Conservation (phyloP, 2,888 invertebrate genomes). For the Allacma fusca region DNA sequence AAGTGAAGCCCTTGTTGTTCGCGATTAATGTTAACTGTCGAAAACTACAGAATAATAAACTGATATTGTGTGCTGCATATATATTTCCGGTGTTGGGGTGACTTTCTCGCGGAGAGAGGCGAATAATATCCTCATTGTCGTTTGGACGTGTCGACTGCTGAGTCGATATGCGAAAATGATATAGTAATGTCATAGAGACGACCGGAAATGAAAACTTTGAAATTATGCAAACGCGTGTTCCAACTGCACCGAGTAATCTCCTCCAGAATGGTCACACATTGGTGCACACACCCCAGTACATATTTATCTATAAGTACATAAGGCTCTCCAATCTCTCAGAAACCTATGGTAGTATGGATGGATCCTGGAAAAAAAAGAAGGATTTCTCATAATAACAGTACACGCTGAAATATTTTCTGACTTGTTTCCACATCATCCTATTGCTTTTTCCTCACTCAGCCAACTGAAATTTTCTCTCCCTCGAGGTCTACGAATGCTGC, state of each 20-base stretch:
- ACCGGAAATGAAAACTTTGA: constrained; percentile 61
- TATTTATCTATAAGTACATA: too few relatives aligned
- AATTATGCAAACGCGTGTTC: constrained; percentile 61
- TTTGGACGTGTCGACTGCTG: constrained; percentile 34
- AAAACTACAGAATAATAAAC: constrained; percentile 27
- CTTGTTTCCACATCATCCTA: too few relatives aligned
- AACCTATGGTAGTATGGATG: too few relatives aligned
- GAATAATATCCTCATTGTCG: constrained; percentile 28
- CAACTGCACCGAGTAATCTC: constrained; percentile 15
- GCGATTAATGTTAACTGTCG: constrained; percentile 9
- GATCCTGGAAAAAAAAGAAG: too few relatives aligned
- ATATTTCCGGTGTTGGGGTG: constrained; percentile 42
- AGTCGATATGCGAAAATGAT: constrained; percentile 45
- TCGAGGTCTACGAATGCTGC: too few relatives aligned
- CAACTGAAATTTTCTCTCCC: too few relatives aligned
- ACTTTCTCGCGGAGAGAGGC: constrained; percentile 29
- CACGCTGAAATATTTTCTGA: too few relatives aligned
- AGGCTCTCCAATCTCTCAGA: too few relatives aligned
- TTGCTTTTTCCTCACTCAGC: too few relatives aligned
- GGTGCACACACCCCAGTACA: too few relatives aligned
- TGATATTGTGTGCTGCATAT: constrained; percentile 34
- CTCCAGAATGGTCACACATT: constrained; percentile 13
- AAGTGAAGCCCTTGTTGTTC: too few relatives aligned
- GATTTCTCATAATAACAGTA: too few relatives aligned
- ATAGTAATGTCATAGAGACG: constrained; percentile 29